Conservation (phyloP, 2,797 vertebrate genomes). For the Pelobates cultripes region DNA sequence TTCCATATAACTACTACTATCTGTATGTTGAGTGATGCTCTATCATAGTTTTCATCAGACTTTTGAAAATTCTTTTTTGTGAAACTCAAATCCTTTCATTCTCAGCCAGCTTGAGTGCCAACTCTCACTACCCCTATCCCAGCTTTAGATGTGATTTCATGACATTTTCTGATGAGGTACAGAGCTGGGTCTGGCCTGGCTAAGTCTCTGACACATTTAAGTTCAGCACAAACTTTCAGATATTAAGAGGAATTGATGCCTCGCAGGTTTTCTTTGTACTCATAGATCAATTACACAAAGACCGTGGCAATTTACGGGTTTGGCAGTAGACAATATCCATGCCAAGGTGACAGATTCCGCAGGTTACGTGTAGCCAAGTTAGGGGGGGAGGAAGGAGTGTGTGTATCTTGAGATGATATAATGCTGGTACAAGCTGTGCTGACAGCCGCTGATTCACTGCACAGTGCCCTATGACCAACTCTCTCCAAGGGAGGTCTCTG, state of each 20-base stretch:
- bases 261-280: slow-evolving; percentile 44
- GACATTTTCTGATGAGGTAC: not conserved
- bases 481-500: slow-evolving; percentile 35
- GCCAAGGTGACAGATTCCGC: slow-evolving; percentile 53
- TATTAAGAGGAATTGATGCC: slow-evolving; percentile 50
- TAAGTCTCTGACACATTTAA: not conserved
- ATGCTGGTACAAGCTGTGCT: slow-evolving; percentile 41
- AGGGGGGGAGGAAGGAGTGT: slow-evolving; percentile 4
- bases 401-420: slow-evolving; percentile 47
- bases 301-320: slow-evolving; percentile 46
- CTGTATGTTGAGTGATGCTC: too few relatives aligned
- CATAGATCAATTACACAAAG: slow-evolving; percentile 48
- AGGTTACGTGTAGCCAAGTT: slow-evolving; percentile 50
- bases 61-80: too few relatives aligned
- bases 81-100: too few relatives aligned
- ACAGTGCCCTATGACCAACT: slow-evolving; percentile 29
- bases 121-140: not conserved
- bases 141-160: not conserved
- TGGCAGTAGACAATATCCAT: slow-evolving; percentile 42
- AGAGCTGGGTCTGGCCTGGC: not conserved
- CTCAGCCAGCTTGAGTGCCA: too few relatives aligned
- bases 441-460: slow-evolving; percentile 46
- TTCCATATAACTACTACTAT: too few relatives aligned
- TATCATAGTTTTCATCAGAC: too few relatives aligned
- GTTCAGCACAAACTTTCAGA: slow-evolving; percentile 40